phyloP scores from a whole-genome alignment of 2,888 invertebrate species.

The Luperina testacea region DNA sequence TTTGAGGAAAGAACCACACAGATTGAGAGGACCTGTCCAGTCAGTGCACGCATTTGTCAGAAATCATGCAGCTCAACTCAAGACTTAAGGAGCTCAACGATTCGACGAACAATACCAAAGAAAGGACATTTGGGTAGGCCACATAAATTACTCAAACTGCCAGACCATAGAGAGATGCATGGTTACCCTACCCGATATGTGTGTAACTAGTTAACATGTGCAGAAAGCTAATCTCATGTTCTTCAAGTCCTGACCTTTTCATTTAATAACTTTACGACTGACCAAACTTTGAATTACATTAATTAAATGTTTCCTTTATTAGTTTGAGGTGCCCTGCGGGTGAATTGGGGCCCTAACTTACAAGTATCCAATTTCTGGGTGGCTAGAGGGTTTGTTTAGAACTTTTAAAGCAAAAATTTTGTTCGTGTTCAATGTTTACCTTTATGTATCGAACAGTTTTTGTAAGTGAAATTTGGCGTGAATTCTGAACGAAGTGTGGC shows the following conservation, averaged over 20 bases:
- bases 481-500: neutral
- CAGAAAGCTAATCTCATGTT: conserved; percentile 73
- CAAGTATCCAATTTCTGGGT: conserved; percentile 54
- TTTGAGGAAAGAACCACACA: too few relatives aligned
- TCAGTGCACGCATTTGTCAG: too few relatives aligned
- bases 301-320: conserved; percentile 74
- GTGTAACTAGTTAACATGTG: conserved; percentile 74
- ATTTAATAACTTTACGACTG: conserved; percentile 76
- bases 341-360: conserved; percentile 53
- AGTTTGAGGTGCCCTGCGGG: conserved; percentile 63
- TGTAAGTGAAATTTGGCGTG: conserved; percentile 9
- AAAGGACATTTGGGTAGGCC: too few relatives aligned
- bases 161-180: too few relatives aligned
- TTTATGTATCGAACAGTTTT: conserved; percentile 35
- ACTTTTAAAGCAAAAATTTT: conserved; percentile 45
- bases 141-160: too few relatives aligned
- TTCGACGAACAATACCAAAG: too few relatives aligned
- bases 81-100: too few relatives aligned
- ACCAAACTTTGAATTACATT: conserved; percentile 71
- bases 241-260: conserved; percentile 72
- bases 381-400: conserved; percentile 51
- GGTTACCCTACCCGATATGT: conserved; percentile 63
- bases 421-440: conserved; percentile 40
- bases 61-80: too few relatives aligned
- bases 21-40: too few relatives aligned